A percentile compares a stretch with the other conserved stretches of the same genome.
Conservation (phyloP, 1,140 invertebrate genomes). For the Drosophila azteca region DNA sequence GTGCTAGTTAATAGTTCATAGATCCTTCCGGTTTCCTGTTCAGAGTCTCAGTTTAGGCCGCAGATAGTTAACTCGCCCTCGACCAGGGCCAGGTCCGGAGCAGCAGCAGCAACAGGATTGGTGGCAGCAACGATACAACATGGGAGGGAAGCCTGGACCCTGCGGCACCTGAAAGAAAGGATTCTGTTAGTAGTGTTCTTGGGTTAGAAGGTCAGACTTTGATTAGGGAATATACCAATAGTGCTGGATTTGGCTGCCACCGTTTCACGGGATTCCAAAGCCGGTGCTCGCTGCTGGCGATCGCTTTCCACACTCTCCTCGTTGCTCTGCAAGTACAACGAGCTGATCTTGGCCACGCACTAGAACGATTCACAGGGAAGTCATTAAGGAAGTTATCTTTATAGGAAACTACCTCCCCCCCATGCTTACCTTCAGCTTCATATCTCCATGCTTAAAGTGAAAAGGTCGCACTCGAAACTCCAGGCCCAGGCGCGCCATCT, state of each 20-base stretch:
- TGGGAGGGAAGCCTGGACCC: constrained; percentile 41
- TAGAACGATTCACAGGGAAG: constrained; percentile 33
- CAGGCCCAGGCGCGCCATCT: constrained; percentile 88
- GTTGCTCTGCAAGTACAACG: constrained; percentile 92
- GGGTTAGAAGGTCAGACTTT: too few relatives aligned
- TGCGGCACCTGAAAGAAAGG: constrained; percentile 38
- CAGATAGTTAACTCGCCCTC: constrained; percentile 57
- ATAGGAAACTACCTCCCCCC: too few relatives aligned
- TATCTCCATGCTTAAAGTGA: constrained; percentile 92
- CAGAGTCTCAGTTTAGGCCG: background rate
- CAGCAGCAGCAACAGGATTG: constrained; percentile 44
- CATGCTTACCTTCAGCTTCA: constrained; percentile 89
- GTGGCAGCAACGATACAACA: constrained; percentile 41
- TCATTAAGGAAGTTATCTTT: background rate
- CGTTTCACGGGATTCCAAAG: constrained; percentile 87
- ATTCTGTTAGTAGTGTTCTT: constrained; percentile 1
- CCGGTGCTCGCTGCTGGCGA: constrained; percentile 86
- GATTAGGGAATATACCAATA: constrained; percentile 75
- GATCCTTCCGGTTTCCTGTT: constrained; percentile 9
- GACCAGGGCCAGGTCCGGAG: constrained; percentile 49
- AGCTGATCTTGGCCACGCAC: constrained; percentile 93
- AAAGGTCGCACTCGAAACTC: constrained; percentile 90
- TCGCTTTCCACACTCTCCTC: constrained; percentile 92
- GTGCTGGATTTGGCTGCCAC: constrained; percentile 84
- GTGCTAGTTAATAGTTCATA: constrained; percentile 13